Conservation (phyloP, 30 jellyfish, hydroid and myxozoan genomes). For the Sanderia malayensis region DNA sequence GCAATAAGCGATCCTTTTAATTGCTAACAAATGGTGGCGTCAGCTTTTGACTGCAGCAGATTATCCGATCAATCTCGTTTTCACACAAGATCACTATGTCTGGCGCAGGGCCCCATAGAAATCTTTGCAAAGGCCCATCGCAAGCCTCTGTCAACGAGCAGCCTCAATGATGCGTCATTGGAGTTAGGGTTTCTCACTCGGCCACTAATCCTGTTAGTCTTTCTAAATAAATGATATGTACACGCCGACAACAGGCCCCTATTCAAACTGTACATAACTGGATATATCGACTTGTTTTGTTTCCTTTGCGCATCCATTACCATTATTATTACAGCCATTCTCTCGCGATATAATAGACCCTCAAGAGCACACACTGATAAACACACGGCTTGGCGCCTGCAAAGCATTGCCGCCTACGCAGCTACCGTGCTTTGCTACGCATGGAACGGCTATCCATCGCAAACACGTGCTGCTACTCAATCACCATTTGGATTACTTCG, state of each 20-base stretch:
- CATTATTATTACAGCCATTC: conserved; percentile 10
- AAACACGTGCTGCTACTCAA: not conserved
- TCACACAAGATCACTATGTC: conserved; percentile 65
- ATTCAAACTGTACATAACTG: conserved; percentile 15
- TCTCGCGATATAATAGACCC: not conserved
- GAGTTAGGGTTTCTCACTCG: conserved; percentile 36
- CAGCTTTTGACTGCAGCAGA: conserved; percentile 33
- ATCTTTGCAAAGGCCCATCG: conserved; percentile 18
- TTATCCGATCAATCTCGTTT: conserved; percentile 43
- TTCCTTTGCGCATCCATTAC: conserved; percentile 33
- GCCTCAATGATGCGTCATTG: conserved; percentile 31
- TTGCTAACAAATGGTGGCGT: conserved; percentile 31
- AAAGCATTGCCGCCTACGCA: not conserved
- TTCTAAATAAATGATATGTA: conserved; percentile 37
- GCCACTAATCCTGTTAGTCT: conserved; percentile 55
- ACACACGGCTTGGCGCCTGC: not conserved
- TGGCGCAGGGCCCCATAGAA: conserved; percentile 26
- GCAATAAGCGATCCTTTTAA: conserved; percentile 49
- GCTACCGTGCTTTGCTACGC: not conserved
- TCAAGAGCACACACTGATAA: not conserved
- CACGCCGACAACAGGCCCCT: conserved; percentile 46
- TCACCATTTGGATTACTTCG: not conserved
- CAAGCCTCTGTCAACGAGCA: conserved; percentile 50
- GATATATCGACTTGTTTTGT: conserved; percentile 6
- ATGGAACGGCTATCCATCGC: not conserved